Evolutionary conservation across 2,113 vertebrate species (phyloP), one percentile per base, ranked within the genome.

Genomic region (Felis chaus): DNA sequence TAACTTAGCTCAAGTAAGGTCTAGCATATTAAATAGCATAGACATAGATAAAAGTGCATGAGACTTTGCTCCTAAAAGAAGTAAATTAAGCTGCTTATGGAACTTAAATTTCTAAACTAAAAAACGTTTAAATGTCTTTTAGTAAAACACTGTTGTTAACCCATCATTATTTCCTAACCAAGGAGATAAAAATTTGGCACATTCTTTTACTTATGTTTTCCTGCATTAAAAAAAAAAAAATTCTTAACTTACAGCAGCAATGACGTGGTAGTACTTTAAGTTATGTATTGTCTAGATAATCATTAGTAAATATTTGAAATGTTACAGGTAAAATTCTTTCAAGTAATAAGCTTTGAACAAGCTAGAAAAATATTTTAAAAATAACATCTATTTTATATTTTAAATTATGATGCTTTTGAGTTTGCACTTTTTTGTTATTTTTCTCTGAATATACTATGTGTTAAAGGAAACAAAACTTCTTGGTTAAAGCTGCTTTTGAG

Each of bases 21-120:
- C 53, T 86, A 98, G 95, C 95, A 98, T 98, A 98, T 97, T 98
- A 98, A 99, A 97, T 97, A 97, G 98, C 81, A 96, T 3, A 97
- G 79, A 93, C 68, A 97, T 76, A 97, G 84, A 98, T 97, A 98
- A 98, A 98, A 98, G 98, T 98, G n/a, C 97, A 97, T 93, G 83
- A 97, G 61, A n/a, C 50, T 95, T 97, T 98, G 98, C 85, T 97
- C 82, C 91, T 96, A 71, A 97, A 93, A 97, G 80, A 98, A 96
- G 23, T 96, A 96, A 96, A 39, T 63, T 91, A 93, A 91, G 41
- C 41, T 97, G 57, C 96, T 98, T 95, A 85, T 92, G 73, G 91
- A 98, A 98, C 98, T 98, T 89, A 96, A 97, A 98, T 97, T 95
- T 98, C 23, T 68, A 73, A 94, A 76, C 65, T 97, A 87, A 85